phyloP scores from a whole-genome alignment of 2,888 invertebrate species.

The Temnothorax rugatulus region DNA sequence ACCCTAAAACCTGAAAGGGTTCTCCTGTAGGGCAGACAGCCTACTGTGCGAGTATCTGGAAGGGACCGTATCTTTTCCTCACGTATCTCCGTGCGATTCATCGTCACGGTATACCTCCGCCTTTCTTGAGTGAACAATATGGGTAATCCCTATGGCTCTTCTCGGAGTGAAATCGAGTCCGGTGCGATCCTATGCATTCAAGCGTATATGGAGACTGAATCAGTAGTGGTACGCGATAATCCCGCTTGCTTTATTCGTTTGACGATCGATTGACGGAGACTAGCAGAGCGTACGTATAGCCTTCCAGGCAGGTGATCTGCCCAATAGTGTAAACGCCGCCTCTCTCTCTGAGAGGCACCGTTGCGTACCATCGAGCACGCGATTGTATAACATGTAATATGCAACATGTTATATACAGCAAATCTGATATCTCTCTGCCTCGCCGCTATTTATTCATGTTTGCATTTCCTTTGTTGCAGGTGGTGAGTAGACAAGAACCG shows the following conservation, averaged over 20 bases:
- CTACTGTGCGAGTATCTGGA: conserved; percentile 72
- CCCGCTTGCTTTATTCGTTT: conserved; percentile 49
- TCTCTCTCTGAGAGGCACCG: conserved; percentile 48
- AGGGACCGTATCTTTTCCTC: conserved; percentile 59
- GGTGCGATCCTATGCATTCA: conserved; percentile 3
- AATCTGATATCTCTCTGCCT: conserved; percentile 42
- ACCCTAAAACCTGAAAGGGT: conserved; percentile 82
- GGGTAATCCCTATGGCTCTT: background rate
- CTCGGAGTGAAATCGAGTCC: conserved; percentile 7
- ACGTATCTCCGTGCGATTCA: conserved; percentile 43
- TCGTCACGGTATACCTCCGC: conserved; percentile 1
- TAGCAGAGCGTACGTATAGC: conserved; percentile 49
- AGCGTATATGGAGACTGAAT: conserved; percentile 11
- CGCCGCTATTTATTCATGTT: conserved; percentile 54
- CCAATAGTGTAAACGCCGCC: conserved; percentile 39
- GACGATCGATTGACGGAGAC: conserved; percentile 49
- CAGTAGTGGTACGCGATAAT: conserved; percentile 28
- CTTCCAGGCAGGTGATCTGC: conserved; percentile 50
- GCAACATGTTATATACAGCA: conserved; percentile 32
- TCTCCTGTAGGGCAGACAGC: conserved; percentile 81
- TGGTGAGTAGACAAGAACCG: conserved; percentile 74
- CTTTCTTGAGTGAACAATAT: conserved; percentile 34
- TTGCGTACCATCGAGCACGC: conserved; percentile 52
- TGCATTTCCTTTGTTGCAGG: conserved; percentile 74
- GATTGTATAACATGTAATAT: conserved; percentile 51